phyloP scores from a whole-genome alignment of 2,888 invertebrate genomes.

The Drosophila falleni region DNA sequence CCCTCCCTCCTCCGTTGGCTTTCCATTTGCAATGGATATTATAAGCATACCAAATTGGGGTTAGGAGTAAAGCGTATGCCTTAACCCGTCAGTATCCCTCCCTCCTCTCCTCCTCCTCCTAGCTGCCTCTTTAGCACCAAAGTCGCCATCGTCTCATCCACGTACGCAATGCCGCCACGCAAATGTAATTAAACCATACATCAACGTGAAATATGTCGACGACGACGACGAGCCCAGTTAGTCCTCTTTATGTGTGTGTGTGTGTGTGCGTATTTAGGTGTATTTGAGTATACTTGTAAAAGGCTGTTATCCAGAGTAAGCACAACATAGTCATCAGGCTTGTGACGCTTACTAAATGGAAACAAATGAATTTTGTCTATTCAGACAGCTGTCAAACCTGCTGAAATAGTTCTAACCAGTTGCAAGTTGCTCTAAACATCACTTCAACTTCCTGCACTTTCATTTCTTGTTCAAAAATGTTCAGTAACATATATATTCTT shows the following conservation, averaged over 20 bases:
- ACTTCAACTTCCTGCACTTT: not conserved
- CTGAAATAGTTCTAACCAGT: not conserved
- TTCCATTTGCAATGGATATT: slow-evolving; percentile 31
- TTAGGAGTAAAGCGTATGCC: slow-evolving; percentile 31
- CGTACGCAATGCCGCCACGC: slow-evolving; percentile 70
- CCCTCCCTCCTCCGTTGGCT: slow-evolving; percentile 3
- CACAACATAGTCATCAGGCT: slow-evolving; percentile 37
- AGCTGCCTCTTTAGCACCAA: slow-evolving; percentile 2
- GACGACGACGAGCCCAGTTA: slow-evolving; percentile 61
- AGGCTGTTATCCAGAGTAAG: slow-evolving; percentile 27
- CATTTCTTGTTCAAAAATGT: not conserved
- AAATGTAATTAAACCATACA: slow-evolving; percentile 82
- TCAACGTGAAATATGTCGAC: slow-evolving; percentile 81
- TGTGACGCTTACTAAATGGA: slow-evolving; percentile 44
- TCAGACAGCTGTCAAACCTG: slow-evolving; percentile 24
- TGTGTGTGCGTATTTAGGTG: slow-evolving; percentile 3
- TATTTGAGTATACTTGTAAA: not conserved
- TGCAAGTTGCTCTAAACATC: not conserved
- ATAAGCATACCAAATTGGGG: slow-evolving; percentile 53
- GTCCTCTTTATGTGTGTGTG: slow-evolving; percentile 2
- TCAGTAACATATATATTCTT: not conserved
- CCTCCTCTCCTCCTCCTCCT: not conserved
- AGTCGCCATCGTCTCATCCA: slow-evolving; percentile 5
- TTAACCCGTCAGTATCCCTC: slow-evolving; percentile 43
- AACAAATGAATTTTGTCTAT: slow-evolving; percentile 35